A percentile compares a stretch with the other conserved stretches of the same genome.
phyloP scores from a whole-genome alignment of 2,797 vertebrate genomes.

The Bothrops alternatus region DNA sequence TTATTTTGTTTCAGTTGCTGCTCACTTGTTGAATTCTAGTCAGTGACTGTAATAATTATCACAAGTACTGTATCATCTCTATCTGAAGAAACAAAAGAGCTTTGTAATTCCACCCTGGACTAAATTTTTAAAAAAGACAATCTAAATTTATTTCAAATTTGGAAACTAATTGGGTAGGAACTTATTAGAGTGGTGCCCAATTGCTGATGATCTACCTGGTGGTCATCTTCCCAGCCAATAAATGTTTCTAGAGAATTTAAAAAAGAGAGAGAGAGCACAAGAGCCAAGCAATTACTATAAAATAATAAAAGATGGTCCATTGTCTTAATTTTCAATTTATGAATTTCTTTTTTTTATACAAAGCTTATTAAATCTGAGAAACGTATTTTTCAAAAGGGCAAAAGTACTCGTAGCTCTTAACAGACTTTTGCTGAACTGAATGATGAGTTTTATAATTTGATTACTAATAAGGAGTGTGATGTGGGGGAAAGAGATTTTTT shows the following conservation, averaged over 20 bases:
- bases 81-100: neutral
- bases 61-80: neutral
- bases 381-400: constrained; percentile 5
- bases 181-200: neutral
- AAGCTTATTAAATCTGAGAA: neutral
- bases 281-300: constrained; percentile 9
- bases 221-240: constrained; percentile 13
- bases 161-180: neutral
- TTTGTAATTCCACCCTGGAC: neutral
- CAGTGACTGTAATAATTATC: neutral
- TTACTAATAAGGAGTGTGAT: no score
- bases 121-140: neutral
- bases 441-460: no score
- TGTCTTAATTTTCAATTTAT: neutral
- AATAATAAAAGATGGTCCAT: neutral
- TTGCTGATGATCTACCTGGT: constrained; percentile 18
- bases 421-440: no score
- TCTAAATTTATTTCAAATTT: neutral
- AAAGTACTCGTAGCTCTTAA: neutral
- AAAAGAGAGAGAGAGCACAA: constrained; percentile 13
- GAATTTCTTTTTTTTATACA: constrained; percentile 4
- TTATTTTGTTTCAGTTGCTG: neutral
- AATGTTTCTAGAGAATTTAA: neutral
- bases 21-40: neutral
- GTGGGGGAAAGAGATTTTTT: no score